These are phyloP conservation scores for Labia minor DNA, from an alignment of 2,888 invertebrate species.

Conservation along the genomic window DNA sequence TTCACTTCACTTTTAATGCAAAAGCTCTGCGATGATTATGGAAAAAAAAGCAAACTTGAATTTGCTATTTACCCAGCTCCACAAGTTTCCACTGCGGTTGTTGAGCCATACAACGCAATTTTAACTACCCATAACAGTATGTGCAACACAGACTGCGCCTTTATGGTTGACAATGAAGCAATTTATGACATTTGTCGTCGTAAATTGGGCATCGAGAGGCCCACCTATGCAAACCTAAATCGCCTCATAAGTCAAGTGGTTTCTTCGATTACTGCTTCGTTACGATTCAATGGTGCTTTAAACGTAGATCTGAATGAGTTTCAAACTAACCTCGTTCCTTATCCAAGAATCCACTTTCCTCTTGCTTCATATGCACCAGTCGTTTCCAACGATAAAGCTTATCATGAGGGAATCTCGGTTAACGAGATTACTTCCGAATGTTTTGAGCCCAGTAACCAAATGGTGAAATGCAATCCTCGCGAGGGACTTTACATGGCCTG, in stretches of 20 bases:
- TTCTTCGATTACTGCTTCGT: slow-evolving; percentile 36
- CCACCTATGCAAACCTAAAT: slow-evolving; percentile 47
- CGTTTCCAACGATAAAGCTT: slow-evolving; percentile 59
- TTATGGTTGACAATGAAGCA: slow-evolving; percentile 35
- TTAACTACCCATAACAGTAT: slow-evolving; percentile 35
- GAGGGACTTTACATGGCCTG: slow-evolving; percentile 84
- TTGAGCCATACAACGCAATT: slow-evolving; percentile 36
- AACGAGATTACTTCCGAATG: slow-evolving; percentile 76
- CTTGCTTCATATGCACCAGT: slow-evolving; percentile 28
- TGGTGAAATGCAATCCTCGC: slow-evolving; percentile 80
- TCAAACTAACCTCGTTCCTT: slow-evolving; percentile 40
- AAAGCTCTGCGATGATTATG: slow-evolving; percentile 37
- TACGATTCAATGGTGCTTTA: slow-evolving; percentile 41
- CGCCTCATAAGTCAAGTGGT: slow-evolving; percentile 55
- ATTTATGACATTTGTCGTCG: slow-evolving; percentile 40
- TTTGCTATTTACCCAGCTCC: slow-evolving; percentile 45
- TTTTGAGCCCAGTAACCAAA: slow-evolving; percentile 81
- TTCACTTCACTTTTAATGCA: slow-evolving; percentile 41
- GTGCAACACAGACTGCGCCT: slow-evolving; percentile 33
- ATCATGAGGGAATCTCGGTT: slow-evolving; percentile 64
- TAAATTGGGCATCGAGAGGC: slow-evolving; percentile 44
- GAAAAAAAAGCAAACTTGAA: slow-evolving; percentile 33
- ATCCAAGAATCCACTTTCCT: slow-evolving; percentile 45
- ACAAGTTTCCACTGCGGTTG: slow-evolving; percentile 37
- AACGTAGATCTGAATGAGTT: slow-evolving; percentile 45